phyloP scores from a whole-genome alignment of 2,888 invertebrate species.

The Hyalella azteca region DNA sequence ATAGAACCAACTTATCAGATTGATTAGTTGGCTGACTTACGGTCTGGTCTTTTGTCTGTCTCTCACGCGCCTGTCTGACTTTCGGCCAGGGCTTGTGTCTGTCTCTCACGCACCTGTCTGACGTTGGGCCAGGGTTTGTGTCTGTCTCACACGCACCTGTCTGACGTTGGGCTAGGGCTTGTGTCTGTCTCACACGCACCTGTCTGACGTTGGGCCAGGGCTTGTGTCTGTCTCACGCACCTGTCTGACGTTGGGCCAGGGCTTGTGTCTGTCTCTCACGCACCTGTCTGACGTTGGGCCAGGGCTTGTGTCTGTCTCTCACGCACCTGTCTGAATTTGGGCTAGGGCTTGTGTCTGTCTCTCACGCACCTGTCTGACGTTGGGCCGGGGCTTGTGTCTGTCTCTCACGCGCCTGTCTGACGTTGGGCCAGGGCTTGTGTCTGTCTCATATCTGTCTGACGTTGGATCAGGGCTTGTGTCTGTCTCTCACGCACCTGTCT shows the following conservation, averaged over 20 bases:
- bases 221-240: constrained; percentile 75
- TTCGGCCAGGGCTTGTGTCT: constrained; percentile 94
- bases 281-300: constrained; percentile 82
- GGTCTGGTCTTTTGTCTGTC: too few relatives aligned
- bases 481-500: constrained; percentile 66
- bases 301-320: constrained; percentile 87
- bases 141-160: constrained; percentile 67
- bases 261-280: constrained; percentile 80
- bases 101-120: constrained; percentile 65
- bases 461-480: too few relatives aligned
- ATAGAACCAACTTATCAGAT: too few relatives aligned
- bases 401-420: too few relatives aligned
- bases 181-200: too few relatives aligned
- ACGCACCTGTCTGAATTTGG: too few relatives aligned
- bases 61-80: constrained; percentile 71
- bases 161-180: too few relatives aligned
- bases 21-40: too few relatives aligned
- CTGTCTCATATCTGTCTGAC: too few relatives aligned
- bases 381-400: constrained; percentile 92
- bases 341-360: too few relatives aligned
- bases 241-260: constrained; percentile 88
- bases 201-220: constrained; percentile 90
- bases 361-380: constrained; percentile 72
- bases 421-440: too few relatives aligned
- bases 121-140: constrained; percentile 95